Evolutionary conservation across 1,140 invertebrate species (phyloP), one percentile per base, ranked within the genome.

Genomic region (Conus ventricosus): DNA sequence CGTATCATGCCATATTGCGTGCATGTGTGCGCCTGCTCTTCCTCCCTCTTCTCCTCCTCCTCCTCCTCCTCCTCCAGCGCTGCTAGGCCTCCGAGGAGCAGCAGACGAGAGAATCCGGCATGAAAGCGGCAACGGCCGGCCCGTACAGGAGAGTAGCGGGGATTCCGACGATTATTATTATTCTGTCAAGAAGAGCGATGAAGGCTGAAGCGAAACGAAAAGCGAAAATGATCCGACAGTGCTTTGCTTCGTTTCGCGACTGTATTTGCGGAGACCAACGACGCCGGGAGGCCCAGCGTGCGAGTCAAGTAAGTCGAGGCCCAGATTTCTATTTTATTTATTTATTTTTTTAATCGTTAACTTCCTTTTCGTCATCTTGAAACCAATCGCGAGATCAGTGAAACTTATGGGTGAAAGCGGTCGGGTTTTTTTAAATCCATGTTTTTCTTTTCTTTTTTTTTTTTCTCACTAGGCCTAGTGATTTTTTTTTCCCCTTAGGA

Each of bases 191-290:
- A 23, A 15, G 13, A 20, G 67, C 67, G 17, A 75, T 75, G 67
- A 75, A 75, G 67, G 17, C 67, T 75, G 67, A 75, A 75, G n/a
- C 67, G 67, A 75, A 75, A 75, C 67, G 67, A 25, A 75, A 75
- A 75, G 67, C 67, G 20, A 75, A 75, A 75, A 75, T 75, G 67
- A 75, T 75, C n/a, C 67, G 67, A 20, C 67, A 25, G 67, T 75
- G 67, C 23, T 75, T 15, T 75, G 67, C 67, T 75, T 75, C 67
- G 11, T 75, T 75, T 23, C 67, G 67, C 17, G 67, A 75, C 20
- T 75, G 67, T n/a, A 1, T 25, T 7, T 20, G n/a, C 20, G 67
- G 11, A 23, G 67, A 7, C 11, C 11, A 11, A 11, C 13, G 67
- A 23, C 20, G 67, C 20, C 13, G 67, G 20, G n/a, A 75, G 5